Evolutionary conservation across 2,797 vertebrate genomes (phyloP).

Genomic region (Sylvilagus floridanus): DNA sequence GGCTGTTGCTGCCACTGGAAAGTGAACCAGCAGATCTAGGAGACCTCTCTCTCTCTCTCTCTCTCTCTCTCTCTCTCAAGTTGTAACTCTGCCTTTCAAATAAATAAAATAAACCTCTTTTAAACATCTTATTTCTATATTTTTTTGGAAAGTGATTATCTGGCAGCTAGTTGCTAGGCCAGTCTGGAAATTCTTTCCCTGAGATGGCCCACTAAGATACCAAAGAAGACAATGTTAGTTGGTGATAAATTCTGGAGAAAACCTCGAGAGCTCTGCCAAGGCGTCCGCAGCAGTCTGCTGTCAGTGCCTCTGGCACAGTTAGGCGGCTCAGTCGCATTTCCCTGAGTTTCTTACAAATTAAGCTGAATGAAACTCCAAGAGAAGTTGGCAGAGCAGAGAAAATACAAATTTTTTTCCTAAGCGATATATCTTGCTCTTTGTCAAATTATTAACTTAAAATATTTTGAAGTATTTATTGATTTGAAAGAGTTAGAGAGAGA

Average conservation of each 20-base stretch:
- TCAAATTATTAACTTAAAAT: slow-evolving; percentile 39
- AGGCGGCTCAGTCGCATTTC: not conserved
- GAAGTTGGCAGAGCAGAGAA: not conserved
- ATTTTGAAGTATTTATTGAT: not conserved
- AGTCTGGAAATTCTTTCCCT: not conserved
- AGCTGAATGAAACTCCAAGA: not conserved
- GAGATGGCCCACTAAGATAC: not conserved
- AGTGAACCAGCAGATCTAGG: not conserved
- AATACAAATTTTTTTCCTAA: not conserved
- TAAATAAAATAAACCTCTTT: too few relatives aligned
- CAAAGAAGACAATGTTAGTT: not conserved
- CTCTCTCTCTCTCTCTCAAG: too few relatives aligned
- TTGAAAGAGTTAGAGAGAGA: too few relatives aligned
- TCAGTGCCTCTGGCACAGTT: not conserved
- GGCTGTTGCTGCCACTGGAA: too few relatives aligned
- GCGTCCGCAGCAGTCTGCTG: fast-evolving
- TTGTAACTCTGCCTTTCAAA: too few relatives aligned
- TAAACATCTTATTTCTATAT: not conserved
- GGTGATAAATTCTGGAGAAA: not conserved
- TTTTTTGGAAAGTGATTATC: slow-evolving; percentile 24
- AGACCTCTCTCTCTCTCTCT: not conserved
- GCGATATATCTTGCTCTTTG: not conserved
- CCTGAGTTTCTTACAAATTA: not conserved
- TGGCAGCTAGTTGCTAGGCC: not conserved
- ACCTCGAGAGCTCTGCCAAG: not conserved